These are phyloP conservation scores for Dryococelus australis DNA, from an alignment of 2,888 invertebrate genomes.

Conservation along the genomic window DNA sequence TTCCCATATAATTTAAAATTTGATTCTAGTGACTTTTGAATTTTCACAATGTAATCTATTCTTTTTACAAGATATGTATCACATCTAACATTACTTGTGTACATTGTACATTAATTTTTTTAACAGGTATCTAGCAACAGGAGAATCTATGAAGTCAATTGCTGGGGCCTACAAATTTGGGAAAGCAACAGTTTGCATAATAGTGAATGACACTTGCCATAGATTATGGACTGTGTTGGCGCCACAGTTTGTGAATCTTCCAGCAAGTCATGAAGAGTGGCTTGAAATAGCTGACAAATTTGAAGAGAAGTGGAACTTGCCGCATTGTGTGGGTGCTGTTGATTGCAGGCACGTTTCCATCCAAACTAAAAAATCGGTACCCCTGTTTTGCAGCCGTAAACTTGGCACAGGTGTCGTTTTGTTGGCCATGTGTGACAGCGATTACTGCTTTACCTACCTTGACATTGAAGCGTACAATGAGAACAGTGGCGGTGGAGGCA, in stretches of 20 bases:
- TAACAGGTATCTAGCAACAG: background rate
- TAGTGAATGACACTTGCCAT: background rate
- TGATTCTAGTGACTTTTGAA: too few species aligned
- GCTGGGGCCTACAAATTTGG: background rate
- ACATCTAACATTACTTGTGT: too few species aligned
- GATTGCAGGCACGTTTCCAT: conserved; percentile 55
- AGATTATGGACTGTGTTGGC: background rate
- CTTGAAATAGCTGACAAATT: conserved; percentile 44
- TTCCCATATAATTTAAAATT: too few species aligned
- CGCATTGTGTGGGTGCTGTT: conserved; percentile 52
- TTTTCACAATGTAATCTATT: too few species aligned
- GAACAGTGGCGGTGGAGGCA: conserved; percentile 26
- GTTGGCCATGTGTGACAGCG: conserved; percentile 27
- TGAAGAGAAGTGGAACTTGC: conserved; percentile 48
- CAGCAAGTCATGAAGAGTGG: background rate
- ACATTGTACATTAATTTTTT: background rate
- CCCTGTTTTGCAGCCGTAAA: conserved; percentile 54
- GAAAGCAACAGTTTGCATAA: background rate
- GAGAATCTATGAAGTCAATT: background rate
- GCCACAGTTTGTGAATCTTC: background rate
- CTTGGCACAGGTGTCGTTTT: conserved; percentile 51
- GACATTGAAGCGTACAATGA: conserved; percentile 33
- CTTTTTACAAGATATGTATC: too few species aligned
- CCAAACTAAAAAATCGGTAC: conserved; percentile 51
- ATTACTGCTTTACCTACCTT: conserved; percentile 25